Conservation (phyloP, 2,888 invertebrate species). For the Perizoma affinitatum region DNA sequence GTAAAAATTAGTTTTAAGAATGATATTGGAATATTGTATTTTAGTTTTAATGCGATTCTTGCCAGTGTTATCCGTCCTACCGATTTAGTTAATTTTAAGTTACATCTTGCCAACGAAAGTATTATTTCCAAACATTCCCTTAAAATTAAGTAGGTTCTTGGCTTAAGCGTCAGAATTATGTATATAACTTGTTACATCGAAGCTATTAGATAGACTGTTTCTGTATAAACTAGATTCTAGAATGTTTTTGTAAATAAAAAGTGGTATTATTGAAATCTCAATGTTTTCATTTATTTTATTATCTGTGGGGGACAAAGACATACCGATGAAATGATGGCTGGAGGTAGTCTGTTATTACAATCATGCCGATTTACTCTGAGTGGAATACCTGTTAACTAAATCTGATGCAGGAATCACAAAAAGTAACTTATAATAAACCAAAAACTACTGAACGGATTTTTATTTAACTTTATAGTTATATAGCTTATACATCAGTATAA, state of each 20-base stretch:
- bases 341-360: too few relatives aligned
- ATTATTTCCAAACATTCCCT: slow-evolving; percentile 53
- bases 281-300: slow-evolving; percentile 2
- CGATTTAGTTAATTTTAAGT: slow-evolving; percentile 53
- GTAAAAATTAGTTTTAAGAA: slow-evolving; percentile 1
- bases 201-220: slow-evolving; percentile 43
- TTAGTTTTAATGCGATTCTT: slow-evolving; percentile 47
- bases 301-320: too few relatives aligned
- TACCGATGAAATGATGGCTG: too few relatives aligned
- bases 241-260: slow-evolving; percentile 43
- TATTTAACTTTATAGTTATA: too few relatives aligned
- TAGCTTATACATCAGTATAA: too few relatives aligned
- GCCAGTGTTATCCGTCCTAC: slow-evolving; percentile 76
- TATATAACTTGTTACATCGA: slow-evolving; percentile 46
- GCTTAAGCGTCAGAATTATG: slow-evolving; percentile 41
- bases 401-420: too few relatives aligned
- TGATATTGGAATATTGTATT: slow-evolving; percentile 9
- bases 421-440: too few relatives aligned
- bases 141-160: slow-evolving; percentile 27
- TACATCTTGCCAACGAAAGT: slow-evolving; percentile 76
- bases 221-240: slow-evolving; percentile 33
- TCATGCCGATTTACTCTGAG: too few relatives aligned
- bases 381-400: too few relatives aligned
- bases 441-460: too few relatives aligned
- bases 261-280: slow-evolving; percentile 34